These are phyloP conservation scores for Bombus cullumanus DNA, from an alignment of 1,140 invertebrate species.

Conservation along the genomic window DNA sequence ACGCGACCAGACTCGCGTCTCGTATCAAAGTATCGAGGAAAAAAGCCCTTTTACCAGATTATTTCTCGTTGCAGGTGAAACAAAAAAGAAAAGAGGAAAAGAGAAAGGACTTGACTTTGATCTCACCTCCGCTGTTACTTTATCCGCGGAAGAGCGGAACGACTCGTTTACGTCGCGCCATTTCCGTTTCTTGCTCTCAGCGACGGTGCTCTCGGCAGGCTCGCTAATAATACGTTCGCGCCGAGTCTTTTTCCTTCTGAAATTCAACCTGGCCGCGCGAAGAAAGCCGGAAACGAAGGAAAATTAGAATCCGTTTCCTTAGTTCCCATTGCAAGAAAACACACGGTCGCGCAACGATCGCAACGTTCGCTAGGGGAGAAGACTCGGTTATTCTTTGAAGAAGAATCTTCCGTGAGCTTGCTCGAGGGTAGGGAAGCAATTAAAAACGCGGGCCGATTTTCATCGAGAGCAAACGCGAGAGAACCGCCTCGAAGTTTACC, in stretches of 20 bases:
- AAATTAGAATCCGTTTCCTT: slow-evolving; percentile 43
- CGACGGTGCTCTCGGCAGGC: slow-evolving; percentile 21
- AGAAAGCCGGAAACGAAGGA: background rate
- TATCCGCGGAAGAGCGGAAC: slow-evolving; percentile 53
- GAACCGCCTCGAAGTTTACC: slow-evolving; percentile 6
- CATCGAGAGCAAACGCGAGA: slow-evolving; percentile 12
- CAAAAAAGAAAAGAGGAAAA: background rate
- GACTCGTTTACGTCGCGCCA: slow-evolving; percentile 55
- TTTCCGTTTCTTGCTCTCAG: slow-evolving; percentile 54
- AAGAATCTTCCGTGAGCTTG: background rate
- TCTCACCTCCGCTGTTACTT: slow-evolving; percentile 9
- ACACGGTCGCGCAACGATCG: too few relatives aligned
- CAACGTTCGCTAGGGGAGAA: too few relatives aligned
- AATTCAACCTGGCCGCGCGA: background rate
- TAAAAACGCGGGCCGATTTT: slow-evolving; percentile 3
- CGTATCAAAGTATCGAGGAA: slow-evolving; percentile 1
- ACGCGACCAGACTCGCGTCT: background rate
- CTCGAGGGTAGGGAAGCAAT: slow-evolving; percentile 1
- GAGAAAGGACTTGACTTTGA: slow-evolving; percentile 23
- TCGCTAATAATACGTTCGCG: slow-evolving; percentile 23
- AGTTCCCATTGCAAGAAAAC: background rate
- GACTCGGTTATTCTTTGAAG: background rate
- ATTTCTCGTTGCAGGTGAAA: background rate
- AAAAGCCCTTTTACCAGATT: slow-evolving; percentile 23
- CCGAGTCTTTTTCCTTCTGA: background rate